Base-by-base conservation (phyloP, 2,888 invertebrate species). In the Andrena haemorrhoa region DNA sequence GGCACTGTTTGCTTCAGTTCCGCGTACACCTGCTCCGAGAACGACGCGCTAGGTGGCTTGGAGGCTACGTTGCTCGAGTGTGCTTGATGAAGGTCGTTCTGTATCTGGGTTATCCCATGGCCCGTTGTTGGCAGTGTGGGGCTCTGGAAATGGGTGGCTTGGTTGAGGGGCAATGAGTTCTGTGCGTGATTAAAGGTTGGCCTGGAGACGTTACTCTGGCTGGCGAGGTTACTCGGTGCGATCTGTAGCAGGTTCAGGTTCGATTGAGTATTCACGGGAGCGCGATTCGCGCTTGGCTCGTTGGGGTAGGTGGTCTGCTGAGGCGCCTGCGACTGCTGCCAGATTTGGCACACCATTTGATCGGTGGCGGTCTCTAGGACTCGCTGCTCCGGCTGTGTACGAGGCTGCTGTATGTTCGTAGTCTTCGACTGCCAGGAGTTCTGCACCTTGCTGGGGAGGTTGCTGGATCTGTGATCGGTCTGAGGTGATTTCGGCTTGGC, bases 1-100 rank as follows among this genome's bases (percentile, higher is more conserved):
- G 94, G 94, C 29, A 93, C 93, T 0, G 90, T 93, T 75, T 93
- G 93, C 47, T 91, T 93, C 12, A 94, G 84, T 66, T 94, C 93
- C 0, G 93, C 94, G 77, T 93, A 94, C 2, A 94, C 92, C 80
- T 93, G 91, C 60, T 93, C 93, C 0, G 93, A 93, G 2, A 93
- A 84, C 3, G 89, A 74, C 10, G 89, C 88, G 0, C 90, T 91
- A 0, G 90, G 66, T 0, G 91, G 88, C 41, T 90, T 89, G 1
- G 89, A 75, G 1, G 81, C 58, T 2, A 76, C 65, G n/a, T 49
- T 75, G 7, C 68, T 65, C 10, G 76, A 33, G 26, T 76, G 71
- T 0, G 61, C 31, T 23, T 71, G 88, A 12, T 90, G 90, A 12
- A 91, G 84, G 63, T 92, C 90, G 20, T 91, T 91, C 53, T 92